Base-by-base conservation (phyloP, 2,888 invertebrate species). In the Caenorhabditis japonica region DNA sequence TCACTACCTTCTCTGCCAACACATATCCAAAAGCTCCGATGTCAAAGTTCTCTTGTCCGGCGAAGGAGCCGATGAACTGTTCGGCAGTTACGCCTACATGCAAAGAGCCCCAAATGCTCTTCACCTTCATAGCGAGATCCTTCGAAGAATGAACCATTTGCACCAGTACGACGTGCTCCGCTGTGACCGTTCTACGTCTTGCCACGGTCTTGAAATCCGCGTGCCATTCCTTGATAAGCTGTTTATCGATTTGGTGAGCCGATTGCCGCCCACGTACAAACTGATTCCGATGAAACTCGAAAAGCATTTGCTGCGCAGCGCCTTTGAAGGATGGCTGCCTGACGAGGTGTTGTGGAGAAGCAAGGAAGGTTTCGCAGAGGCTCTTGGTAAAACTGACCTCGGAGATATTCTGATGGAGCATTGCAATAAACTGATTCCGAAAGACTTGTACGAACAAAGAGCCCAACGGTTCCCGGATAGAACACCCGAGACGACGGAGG, bases 81-180 rank as follows among this genome's bases (percentile, higher is more conserved):
- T 86, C 62, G 86, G 86, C 36, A 86, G 85, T 21, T 86, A 86
- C 64, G 85, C 85, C 3, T 86, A 86, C 72, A 86, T 86, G 85
- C 86, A 86, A 59, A 72, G 79, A 38, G 86, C 87, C 0, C 86
- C 86, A 12, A 86, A 78, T 59, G 81, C 82, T n/a, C 77, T 79
- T 27, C 85, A 85, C 39, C 78, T 86, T 1, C 85, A 86, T 70
- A 79, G 81, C 47, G 86, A 86, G 49, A 85, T 87, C 27, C 66
- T 84, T 4, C 77, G 86, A 5, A 73, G 86, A 30, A 73, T 86
- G 55, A 52, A 74, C n/a, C 84, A 83, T 64, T 76, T 86, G 12
- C 87, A 87, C 39, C 86, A 86, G 55, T 86, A 86, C 61, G 87
- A 87, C 59, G 87, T 87, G 12, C 80, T 87, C 47, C 80, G 80